Evolutionary conservation across 2,888 invertebrate genomes (phyloP), one percentile per base, ranked within the genome.

Genomic region (Lepas anatifera): DNA sequence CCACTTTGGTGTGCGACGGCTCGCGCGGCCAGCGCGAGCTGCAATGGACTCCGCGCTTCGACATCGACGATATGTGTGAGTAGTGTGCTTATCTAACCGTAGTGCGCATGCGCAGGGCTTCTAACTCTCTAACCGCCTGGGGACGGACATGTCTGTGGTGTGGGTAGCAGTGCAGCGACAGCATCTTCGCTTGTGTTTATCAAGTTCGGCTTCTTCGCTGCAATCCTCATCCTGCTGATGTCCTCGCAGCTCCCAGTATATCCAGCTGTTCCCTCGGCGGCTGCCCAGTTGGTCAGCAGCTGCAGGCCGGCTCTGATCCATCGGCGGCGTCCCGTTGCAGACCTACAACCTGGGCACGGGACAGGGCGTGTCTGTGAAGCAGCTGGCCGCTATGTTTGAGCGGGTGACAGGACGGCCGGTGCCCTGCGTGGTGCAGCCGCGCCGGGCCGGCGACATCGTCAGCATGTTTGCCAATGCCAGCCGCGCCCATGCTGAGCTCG

Each of bases 341-440:
- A 80, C 82, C 11, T 85, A 83, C 77, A 86, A 85, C 77, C 77
- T 85, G 68, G 84, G 84, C 11, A 82, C 83, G 66, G 85, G 85
- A 13, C 78, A 77, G 68, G 84, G 84, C 25, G 81, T 82, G 73
- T 83, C 83, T 35, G 85, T 84, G 7, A 76, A 83, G 74, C 83
- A 86, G 70, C 81, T 86, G 80, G 80, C 84, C 18, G 79, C 80
- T 72, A 82, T 82, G 43, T 82, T 86, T 76, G 83, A 85, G 76
- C 81, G 81, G 75, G 83, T 82, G n/a, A 81, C 82, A 48, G 83
- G 83, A 25, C 80, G 79, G 76, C 77, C 76, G 70, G 80, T 84
- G 22, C 80, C 81, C 11, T 81, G 79, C 74, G 77, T 77, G 70
- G 75, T 81, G 67, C 77, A 76, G 6, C 80, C 77, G 2, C 77